Evolutionary conservation across 2,797 vertebrate species (phyloP).

Genomic region (Ciconia nigra): DNA sequence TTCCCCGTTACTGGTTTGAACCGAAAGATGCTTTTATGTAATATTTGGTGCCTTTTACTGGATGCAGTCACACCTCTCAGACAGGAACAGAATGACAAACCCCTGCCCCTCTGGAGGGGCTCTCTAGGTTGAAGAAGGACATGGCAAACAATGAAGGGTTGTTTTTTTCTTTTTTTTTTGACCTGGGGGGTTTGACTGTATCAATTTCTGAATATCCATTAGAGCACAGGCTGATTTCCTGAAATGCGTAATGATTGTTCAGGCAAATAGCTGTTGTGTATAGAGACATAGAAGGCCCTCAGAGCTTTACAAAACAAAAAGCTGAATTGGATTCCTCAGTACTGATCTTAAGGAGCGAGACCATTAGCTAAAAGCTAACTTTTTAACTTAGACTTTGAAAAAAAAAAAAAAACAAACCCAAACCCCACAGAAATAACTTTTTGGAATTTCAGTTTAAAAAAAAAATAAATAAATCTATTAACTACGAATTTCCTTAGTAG

Average conservation of each 20-base stretch:
- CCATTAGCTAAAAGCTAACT: neutral
- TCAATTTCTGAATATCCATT: neutral
- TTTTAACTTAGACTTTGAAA: neutral
- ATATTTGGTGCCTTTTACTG: constrained; percentile 74
- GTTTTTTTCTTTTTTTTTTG: neutral
- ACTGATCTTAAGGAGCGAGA: neutral
- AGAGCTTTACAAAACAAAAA: neutral
- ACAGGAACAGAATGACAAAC: constrained; percentile 16
- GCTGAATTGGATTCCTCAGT: neutral
- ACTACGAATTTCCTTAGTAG: neutral
- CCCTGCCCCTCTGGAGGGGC: neutral
- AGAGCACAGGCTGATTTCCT: constrained; percentile 9
- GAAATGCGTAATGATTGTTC: neutral
- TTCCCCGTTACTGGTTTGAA: constrained; percentile 66
- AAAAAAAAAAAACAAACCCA: accelerated
- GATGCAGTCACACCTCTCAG: constrained; percentile 69
- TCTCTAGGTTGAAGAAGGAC: neutral
- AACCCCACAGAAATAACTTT: neutral
- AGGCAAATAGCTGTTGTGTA: neutral
- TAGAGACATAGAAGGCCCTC: neutral
- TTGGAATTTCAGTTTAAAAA: neutral
- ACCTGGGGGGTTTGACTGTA: constrained; percentile 55
- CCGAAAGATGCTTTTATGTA: constrained; percentile 83
- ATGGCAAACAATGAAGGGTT: neutral
- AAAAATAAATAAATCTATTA: neutral